These are phyloP conservation scores for Ethmia dodecea DNA, from an alignment of 2,888 invertebrate species.

Conservation along the genomic window DNA sequence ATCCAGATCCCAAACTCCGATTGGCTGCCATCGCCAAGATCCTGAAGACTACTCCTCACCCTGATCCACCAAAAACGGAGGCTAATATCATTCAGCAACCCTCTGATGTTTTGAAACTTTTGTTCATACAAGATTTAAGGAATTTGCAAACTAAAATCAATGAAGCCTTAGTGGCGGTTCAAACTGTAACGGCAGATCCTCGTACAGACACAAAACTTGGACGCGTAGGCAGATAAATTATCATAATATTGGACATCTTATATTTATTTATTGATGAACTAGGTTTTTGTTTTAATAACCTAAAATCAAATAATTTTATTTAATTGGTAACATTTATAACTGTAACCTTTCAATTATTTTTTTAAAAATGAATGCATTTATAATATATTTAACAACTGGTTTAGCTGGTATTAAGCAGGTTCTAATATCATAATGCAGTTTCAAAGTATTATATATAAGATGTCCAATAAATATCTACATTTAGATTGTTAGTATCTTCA, in stretches of 20 bases:
- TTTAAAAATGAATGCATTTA: no score
- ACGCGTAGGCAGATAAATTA: conserved; percentile 85
- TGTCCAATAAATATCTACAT: no score
- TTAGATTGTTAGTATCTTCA: no score
- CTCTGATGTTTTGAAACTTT: conserved; percentile 83
- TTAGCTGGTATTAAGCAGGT: no score
- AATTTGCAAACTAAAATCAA: conserved; percentile 95
- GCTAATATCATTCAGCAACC: conserved; percentile 50
- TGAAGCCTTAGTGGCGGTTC: conserved; percentile 94
- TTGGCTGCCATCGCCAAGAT: conserved; percentile 83
- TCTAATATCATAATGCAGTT: no score
- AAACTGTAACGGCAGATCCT: conserved; percentile 96
- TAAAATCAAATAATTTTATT: no score
- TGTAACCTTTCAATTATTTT: no score
- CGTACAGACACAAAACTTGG: conserved; percentile 97
- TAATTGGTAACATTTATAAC: no score
- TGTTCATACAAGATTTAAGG: conserved; percentile 90
- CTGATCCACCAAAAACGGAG: conserved; percentile 70
- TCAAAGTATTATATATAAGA: no score
- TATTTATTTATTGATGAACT: not conserved
- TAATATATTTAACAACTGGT: no score
- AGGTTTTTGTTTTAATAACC: not conserved
- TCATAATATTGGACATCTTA: conserved; percentile 1
- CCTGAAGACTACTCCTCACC: conserved; percentile 89
- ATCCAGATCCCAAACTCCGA: conserved; percentile 57